A percentile compares a stretch with the other conserved stretches of the same genome.
Conservation (phyloP, 2,797 vertebrate genomes). For the Astyanax mexicanus region DNA sequence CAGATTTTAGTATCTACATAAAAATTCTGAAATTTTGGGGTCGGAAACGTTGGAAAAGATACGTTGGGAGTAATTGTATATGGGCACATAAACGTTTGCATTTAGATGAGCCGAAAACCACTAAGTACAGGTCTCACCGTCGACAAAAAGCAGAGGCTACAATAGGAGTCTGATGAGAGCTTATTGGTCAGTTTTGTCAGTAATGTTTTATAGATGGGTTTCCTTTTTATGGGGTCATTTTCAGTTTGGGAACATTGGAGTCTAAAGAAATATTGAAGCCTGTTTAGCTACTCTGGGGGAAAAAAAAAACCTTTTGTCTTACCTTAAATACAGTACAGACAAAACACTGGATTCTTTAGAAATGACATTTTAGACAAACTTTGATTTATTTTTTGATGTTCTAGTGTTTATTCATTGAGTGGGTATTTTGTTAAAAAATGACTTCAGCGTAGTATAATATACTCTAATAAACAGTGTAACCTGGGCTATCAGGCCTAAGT, state of each 20-base stretch:
- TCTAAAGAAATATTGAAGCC: neutral
- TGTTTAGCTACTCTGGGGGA: too few relatives aligned
- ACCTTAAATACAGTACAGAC: too few relatives aligned
- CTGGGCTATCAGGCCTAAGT: too few relatives aligned
- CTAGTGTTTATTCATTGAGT: too few relatives aligned
- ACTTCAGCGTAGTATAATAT: too few relatives aligned
- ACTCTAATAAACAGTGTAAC: too few relatives aligned
- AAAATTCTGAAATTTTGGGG: slow-evolving; percentile 12
- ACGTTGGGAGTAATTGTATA: slow-evolving; percentile 38
- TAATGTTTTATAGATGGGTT: slow-evolving; percentile 7
- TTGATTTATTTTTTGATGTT: too few relatives aligned
- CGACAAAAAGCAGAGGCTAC: slow-evolving; percentile 19
- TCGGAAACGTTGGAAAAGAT: slow-evolving; percentile 42
- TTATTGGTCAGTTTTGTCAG: slow-evolving; percentile 27
- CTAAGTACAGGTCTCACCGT: slow-evolving; percentile 33
- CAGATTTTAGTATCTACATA: slow-evolving; percentile 8
- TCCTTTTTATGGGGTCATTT: neutral
- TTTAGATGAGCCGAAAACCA: slow-evolving; percentile 46
- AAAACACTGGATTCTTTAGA: too few relatives aligned
- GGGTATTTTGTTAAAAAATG: too few relatives aligned
- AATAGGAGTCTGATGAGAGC: neutral
- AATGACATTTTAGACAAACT: too few relatives aligned
- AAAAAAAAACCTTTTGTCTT: too few relatives aligned
- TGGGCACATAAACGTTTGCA: slow-evolving; percentile 35
- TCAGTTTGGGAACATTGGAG: neutral